These are phyloP conservation scores for Ecliptopera silaceata DNA, from an alignment of 2,888 invertebrate species.

Conservation along the genomic window DNA sequence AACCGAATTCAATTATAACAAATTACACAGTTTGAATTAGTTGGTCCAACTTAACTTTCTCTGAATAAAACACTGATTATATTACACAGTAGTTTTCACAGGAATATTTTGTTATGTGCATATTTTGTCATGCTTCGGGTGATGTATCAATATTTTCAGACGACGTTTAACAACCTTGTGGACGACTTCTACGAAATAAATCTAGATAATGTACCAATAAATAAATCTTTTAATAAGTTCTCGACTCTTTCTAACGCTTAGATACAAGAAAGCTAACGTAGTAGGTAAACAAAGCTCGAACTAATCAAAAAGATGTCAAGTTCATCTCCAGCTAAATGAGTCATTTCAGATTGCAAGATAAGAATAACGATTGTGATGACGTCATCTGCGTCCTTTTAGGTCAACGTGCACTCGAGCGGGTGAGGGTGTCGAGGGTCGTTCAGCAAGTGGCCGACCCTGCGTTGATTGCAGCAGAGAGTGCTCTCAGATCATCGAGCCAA, in stretches of 20 bases:
- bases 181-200: neutral
- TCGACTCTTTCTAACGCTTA: neutral
- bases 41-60: too few relatives aligned
- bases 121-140: too few relatives aligned
- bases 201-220: too few relatives aligned
- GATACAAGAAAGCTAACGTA: neutral
- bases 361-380: slow-evolving; percentile 42
- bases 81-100: too few relatives aligned
- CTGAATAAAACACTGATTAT: too few relatives aligned
- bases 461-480: slow-evolving; percentile 26
- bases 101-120: too few relatives aligned
- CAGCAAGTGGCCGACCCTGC: slow-evolving; percentile 42
- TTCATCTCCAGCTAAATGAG: slow-evolving; percentile 10
- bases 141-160: slow-evolving; percentile 11
- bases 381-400: slow-evolving; percentile 54
- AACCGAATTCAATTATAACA: slow-evolving; percentile 30
- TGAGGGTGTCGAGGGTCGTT: slow-evolving; percentile 43
- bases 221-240: too few relatives aligned
- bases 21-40: too few relatives aligned
- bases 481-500: slow-evolving; percentile 16
- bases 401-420: slow-evolving; percentile 55
- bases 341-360: slow-evolving; percentile 16
- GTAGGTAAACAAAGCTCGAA: neutral
- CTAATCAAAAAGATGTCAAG: slow-evolving; percentile 1
- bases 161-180: too few relatives aligned